These are phyloP conservation scores for Gorsachius goisagi DNA, from an alignment of 2,113 vertebrate species.

Conservation along the genomic window DNA sequence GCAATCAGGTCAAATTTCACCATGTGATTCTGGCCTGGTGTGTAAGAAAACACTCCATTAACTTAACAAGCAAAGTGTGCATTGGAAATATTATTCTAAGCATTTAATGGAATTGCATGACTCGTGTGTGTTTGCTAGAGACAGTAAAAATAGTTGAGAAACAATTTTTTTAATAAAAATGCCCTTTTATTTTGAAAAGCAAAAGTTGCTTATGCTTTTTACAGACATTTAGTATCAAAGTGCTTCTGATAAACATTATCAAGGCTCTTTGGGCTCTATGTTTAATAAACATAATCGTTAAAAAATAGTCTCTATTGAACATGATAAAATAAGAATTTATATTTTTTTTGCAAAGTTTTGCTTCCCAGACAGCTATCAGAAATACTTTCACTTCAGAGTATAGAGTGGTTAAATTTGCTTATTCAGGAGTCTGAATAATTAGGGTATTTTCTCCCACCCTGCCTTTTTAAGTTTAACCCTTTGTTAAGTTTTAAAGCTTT, in stretches of 20 bases:
- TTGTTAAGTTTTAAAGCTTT: background rate
- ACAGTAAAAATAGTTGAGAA: background rate
- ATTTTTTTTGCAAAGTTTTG: background rate
- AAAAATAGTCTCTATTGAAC: background rate
- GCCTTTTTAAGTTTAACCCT: background rate
- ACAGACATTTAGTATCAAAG: background rate
- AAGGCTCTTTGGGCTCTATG: background rate
- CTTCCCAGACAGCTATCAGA: background rate
- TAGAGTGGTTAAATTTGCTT: background rate
- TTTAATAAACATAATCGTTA: background rate
- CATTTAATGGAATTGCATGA: background rate
- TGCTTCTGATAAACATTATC: background rate
- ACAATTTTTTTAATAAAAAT: background rate
- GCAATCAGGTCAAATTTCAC: background rate
- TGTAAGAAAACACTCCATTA: conserved; percentile 25
- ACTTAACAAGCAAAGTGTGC: conserved; percentile 4
- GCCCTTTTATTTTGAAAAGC: background rate
- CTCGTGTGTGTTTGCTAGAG: background rate
- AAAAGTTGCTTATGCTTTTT: background rate
- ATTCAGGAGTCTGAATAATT: background rate
- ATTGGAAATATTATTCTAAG: conserved; percentile 30
- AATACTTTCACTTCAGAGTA: background rate
- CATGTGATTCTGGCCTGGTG: conserved; percentile 8
- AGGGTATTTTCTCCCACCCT: background rate
- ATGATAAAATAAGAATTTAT: background rate